Conservation (phyloP, 2,888 invertebrate genomes). For the Perithous albicinctus region DNA sequence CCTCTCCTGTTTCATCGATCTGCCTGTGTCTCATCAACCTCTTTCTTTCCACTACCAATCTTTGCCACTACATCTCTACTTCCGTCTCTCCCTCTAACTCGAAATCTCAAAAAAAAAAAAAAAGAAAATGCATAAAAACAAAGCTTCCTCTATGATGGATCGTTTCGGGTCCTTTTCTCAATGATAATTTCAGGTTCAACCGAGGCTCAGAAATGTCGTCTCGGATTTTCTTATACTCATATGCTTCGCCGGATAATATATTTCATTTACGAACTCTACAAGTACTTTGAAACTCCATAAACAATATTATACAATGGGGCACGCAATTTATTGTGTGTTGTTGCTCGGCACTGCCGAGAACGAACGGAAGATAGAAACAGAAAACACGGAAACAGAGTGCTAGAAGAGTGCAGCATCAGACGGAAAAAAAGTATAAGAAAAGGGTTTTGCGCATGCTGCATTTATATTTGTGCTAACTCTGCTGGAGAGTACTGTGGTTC, state of each 20-base stretch:
- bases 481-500: slow-evolving; percentile 57
- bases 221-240: not conserved
- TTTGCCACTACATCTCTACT: too few relatives aligned
- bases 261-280: slow-evolving; percentile 31
- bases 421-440: slow-evolving; percentile 49
- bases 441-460: slow-evolving; percentile 39
- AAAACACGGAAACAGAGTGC: not conserved
- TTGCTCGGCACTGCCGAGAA: slow-evolving; percentile 51
- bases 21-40: too few relatives aligned
- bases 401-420: slow-evolving; percentile 19
- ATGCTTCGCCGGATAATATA: not conserved
- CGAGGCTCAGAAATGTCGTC: too few relatives aligned
- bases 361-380: slow-evolving; percentile 4
- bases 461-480: slow-evolving; percentile 60
- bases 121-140: not conserved
- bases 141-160: too few relatives aligned
- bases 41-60: too few relatives aligned
- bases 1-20: too few relatives aligned
- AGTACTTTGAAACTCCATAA: slow-evolving; percentile 45
- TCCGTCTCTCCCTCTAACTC: too few relatives aligned
- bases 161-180: too few relatives aligned
- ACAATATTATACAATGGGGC: slow-evolving; percentile 60
- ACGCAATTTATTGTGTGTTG: slow-evolving; percentile 56
- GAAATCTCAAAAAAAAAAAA: not conserved
- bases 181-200: too few relatives aligned